Base-by-base conservation (phyloP, 2,113 vertebrate genomes). In the Periophthalmodon schlosseri region DNA sequence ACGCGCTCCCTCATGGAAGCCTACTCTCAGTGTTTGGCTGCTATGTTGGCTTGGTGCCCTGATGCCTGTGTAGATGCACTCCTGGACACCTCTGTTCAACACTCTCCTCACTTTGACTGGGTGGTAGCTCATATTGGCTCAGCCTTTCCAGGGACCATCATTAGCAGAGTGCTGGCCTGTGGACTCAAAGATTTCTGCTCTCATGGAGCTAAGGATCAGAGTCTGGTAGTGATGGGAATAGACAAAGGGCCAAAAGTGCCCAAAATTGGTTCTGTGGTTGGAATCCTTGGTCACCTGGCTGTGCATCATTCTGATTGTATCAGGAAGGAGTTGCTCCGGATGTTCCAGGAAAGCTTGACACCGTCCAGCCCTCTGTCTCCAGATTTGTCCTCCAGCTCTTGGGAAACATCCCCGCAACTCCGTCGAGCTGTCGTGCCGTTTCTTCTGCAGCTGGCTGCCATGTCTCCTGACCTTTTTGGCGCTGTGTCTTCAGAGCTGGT, bases 41-140 rank as follows among this genome's bases (percentile, higher is more conserved):
- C 96, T 58, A 96, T 99, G 94, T 93, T 94, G 73, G 94, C 94
- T 2, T 95, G 92, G 84, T 98, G 97, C 44, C 97, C 97, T 0
- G 97, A 99, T 24, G 96, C 96, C 1, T 98, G 97, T 15, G 97
- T 99, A 39, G 97, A 97, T 13, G 96, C 96, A 0, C 66, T 99
- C 64, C 61, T 99, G 69, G 96, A 99, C 79, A 98, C 97, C 0
- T 99, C 97, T 0, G 96, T 98, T 15, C 96, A 96, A 67, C 97
- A 99, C 73, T 99, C 97, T 0, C 97, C 97, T 0, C 97, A 99
- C 66, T 98, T 99, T 16, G 97, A 99, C 84, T 99, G 97, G 97
- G 97, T 99, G 13, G 97, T 99, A 16, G 97, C 97, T 1, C 97
- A 99, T 81, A 97, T 99, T 0, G 97, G 97, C 11, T 97, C 96